phyloP scores from a whole-genome alignment of 1,140 invertebrate species.

The Choristoneura fumiferana region DNA sequence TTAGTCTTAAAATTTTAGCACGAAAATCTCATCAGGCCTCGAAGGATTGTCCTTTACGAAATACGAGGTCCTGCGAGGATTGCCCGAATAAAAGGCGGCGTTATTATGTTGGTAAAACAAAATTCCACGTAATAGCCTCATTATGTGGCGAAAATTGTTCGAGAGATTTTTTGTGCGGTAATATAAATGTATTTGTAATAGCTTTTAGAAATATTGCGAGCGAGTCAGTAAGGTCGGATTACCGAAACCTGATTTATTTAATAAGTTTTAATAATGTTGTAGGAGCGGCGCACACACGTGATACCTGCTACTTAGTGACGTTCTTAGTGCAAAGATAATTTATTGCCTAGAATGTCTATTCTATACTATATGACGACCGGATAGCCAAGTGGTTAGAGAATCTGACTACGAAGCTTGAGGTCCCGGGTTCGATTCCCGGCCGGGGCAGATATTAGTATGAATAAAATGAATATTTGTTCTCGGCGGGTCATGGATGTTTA shows the following conservation, averaged over 20 bases:
- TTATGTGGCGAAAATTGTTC: constrained; percentile 77
- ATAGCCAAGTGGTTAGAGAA: no score
- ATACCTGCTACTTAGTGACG: not conserved
- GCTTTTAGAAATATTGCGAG: constrained; percentile 76
- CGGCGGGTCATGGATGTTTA: no score
- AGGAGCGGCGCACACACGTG: not conserved
- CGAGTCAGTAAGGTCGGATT: constrained; percentile 70
- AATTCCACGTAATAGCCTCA: constrained; percentile 77
- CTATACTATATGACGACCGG: no score
- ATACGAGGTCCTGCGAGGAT: constrained; percentile 63
- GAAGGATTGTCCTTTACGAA: constrained; percentile 71
- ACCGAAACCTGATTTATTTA: constrained; percentile 78
- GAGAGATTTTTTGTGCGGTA: constrained; percentile 73
- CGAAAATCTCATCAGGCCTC: constrained; percentile 69
- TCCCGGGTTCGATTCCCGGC: no score
- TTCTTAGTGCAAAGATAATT: no score
- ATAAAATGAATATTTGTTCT: no score
- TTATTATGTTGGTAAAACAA: constrained; percentile 78
- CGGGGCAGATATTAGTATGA: no score
- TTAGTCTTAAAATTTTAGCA: constrained; percentile 74
- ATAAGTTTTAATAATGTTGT: constrained; percentile 21
- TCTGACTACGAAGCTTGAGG: no score
- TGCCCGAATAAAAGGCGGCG: constrained; percentile 69
- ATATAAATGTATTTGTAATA: constrained; percentile 79
- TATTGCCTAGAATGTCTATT: no score